A percentile compares a stretch with the other conserved stretches of the same genome.
Evolutionary conservation across 2,113 vertebrate species (phyloP).

Genomic region (Caracal caracal): DNA sequence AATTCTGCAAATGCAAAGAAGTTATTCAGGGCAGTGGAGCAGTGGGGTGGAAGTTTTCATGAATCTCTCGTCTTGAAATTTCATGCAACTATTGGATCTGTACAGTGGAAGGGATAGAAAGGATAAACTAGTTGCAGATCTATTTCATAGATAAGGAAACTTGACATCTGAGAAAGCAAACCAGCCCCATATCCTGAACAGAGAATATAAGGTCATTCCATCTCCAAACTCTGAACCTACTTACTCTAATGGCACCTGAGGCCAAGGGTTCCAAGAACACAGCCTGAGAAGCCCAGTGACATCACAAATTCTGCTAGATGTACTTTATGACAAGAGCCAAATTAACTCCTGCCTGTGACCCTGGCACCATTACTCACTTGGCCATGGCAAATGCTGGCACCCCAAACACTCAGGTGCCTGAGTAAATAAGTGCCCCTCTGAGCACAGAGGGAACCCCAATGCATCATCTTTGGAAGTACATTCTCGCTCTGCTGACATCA

Average conservation of each 20-base stretch:
- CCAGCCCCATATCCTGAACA: neutral
- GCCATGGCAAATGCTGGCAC: neutral
- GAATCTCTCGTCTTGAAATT: neutral
- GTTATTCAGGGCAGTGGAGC: neutral
- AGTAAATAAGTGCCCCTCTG: neutral
- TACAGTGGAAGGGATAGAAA: neutral
- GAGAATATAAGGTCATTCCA: neutral
- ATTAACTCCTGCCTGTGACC: neutral
- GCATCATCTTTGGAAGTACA: neutral
- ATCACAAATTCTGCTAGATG: neutral
- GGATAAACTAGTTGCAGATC: neutral
- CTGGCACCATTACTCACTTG: neutral
- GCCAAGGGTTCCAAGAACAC: neutral
- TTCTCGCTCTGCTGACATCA: neutral
- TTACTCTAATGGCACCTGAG: neutral
- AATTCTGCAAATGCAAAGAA: neutral
- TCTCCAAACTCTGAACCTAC: neutral
- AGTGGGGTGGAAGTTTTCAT: neutral
- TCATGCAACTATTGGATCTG: neutral
- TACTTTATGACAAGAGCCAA: neutral
- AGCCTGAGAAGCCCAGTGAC: neutral
- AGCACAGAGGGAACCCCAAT: neutral
- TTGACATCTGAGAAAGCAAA: neutral
- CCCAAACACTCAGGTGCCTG: neutral
- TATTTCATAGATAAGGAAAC: conserved; percentile 2